These are phyloP conservation scores for Columbina picui DNA, from an alignment of 2,113 vertebrate species.

Conservation along the genomic window DNA sequence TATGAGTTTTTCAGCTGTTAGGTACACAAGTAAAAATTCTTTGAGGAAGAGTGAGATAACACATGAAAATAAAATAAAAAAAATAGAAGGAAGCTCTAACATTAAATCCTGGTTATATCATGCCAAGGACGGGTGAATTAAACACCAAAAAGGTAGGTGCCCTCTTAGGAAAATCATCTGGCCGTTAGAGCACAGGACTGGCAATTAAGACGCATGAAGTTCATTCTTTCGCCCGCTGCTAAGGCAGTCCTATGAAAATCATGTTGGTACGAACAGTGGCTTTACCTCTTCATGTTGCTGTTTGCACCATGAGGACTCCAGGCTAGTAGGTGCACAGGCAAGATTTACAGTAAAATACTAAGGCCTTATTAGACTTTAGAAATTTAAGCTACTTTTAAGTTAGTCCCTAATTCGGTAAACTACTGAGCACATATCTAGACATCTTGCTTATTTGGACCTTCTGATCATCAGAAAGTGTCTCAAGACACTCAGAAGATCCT, in stretches of 20 bases:
- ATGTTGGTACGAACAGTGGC: not conserved
- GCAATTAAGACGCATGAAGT: not conserved
- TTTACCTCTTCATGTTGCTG: not conserved
- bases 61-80: not conserved
- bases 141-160: not conserved
- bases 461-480: not conserved
- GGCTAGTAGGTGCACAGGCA: not conserved
- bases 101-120: not conserved
- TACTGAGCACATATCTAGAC: not conserved
- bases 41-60: not conserved
- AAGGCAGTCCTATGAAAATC: not conserved
- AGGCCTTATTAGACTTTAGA: not conserved
- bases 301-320: not conserved
- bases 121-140: not conserved
- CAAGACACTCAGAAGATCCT: not conserved
- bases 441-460: not conserved
- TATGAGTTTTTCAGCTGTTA: not conserved
- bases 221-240: not conserved
- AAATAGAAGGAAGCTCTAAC: not conserved
- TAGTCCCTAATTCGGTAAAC: not conserved
- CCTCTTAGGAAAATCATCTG: not conserved
- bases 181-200: not conserved
- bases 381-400: not conserved
- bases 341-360: not conserved
- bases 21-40: not conserved